phyloP scores from a whole-genome alignment of 2,888 invertebrate species.

The Drosophila tanythrix region DNA sequence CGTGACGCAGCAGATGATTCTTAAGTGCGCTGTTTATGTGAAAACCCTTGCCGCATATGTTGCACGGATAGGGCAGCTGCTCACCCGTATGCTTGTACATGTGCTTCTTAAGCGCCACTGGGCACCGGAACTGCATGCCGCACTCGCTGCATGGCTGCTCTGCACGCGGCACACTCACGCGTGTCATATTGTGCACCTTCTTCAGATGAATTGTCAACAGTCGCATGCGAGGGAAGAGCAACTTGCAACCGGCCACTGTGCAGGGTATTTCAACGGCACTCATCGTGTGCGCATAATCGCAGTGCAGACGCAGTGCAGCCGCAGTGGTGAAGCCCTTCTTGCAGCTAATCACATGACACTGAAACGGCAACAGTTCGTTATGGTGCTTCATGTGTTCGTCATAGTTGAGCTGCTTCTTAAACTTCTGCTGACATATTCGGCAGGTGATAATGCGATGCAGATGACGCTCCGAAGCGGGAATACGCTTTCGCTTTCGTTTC shows the following conservation, averaged over 20 bases:
- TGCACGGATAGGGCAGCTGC: conserved; percentile 81
- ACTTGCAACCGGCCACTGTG: conserved; percentile 76
- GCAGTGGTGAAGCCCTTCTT: conserved; percentile 81
- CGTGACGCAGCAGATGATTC: conserved; percentile 83
- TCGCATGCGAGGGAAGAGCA: conserved; percentile 77
- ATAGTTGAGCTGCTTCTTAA: conserved; percentile 75
- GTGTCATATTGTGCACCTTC: conserved; percentile 73
- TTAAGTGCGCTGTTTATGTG: conserved; percentile 83
- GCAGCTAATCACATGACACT: conserved; percentile 77
- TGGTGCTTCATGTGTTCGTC: conserved; percentile 83
- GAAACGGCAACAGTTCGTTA: conserved; percentile 80
- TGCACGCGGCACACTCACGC: conserved; percentile 60
- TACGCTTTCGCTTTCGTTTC: conserved; percentile 52
- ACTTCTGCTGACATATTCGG: conserved; percentile 79
- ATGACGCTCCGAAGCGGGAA: conserved; percentile 51
- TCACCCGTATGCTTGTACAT: conserved; percentile 83
- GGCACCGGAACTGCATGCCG: conserved; percentile 80
- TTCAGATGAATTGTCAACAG: conserved; percentile 80
- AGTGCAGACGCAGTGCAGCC: conserved; percentile 77
- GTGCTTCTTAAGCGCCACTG: conserved; percentile 82
- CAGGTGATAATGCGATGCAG: conserved; percentile 70
- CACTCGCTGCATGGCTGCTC: conserved; percentile 79
- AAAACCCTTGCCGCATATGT: conserved; percentile 82
- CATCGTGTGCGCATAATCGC: conserved; percentile 79
- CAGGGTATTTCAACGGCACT: conserved; percentile 71